Percentiles rank a stretch among this genome's conserved stretches.
These are phyloP conservation scores for Rhopalosiphum nymphaeae DNA, from an alignment of 2,888 invertebrate genomes.

Conservation along the genomic window DNA sequence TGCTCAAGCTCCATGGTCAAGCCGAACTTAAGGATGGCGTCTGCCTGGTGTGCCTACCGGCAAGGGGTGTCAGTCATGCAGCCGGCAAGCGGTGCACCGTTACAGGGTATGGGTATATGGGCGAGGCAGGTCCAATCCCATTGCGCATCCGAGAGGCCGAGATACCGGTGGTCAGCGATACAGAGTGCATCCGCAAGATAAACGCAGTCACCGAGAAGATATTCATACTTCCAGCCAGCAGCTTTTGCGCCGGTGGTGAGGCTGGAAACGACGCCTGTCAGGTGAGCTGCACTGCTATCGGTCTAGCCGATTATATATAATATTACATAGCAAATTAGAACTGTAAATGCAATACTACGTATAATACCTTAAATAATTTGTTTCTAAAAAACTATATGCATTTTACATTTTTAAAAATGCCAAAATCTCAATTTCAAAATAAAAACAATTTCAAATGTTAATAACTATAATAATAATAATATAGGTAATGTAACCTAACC, in stretches of 20 bases:
- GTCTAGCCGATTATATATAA: background rate
- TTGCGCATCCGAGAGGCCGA: constrained; percentile 90
- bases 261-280: constrained; percentile 94
- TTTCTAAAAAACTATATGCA: background rate
- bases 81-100: constrained; percentile 93
- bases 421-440: background rate
- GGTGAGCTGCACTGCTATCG: constrained; percentile 71
- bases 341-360: background rate
- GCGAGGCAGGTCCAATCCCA: constrained; percentile 94
- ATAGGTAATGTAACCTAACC: too few species aligned
- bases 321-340: background rate
- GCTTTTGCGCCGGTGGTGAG: constrained; percentile 95
- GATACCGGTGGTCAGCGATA: constrained; percentile 92
- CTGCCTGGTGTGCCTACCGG: constrained; percentile 88
- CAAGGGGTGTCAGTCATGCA: constrained; percentile 87
- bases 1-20: constrained; percentile 89
- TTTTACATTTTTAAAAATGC: background rate
- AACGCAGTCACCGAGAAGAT: constrained; percentile 96
- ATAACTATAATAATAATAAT: background rate
- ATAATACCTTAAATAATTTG: background rate
- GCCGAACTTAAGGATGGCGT: constrained; percentile 89
- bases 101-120: constrained; percentile 96
- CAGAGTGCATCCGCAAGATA: constrained; percentile 91
- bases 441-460: background rate
- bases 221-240: constrained; percentile 91